Evolutionary conservation across 2,888 invertebrate species (phyloP), one percentile per base, ranked within the genome.

Genomic region (Epicampocera succincta): DNA sequence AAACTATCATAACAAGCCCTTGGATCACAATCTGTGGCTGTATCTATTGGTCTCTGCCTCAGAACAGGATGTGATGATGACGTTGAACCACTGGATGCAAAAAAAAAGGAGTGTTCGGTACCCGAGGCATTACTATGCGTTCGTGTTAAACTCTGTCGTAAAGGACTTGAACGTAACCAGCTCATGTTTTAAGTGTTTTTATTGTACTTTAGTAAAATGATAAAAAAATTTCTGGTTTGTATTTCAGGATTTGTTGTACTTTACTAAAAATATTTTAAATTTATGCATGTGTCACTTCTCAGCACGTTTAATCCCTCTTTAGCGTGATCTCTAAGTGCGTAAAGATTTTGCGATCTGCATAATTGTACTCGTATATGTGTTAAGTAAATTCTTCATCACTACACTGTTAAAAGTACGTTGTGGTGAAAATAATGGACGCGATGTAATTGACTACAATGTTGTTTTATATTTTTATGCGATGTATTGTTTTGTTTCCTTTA

Each of bases 1-100:
- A 98, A 98, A 87, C 97, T 97, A 90, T 96, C 97, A 89, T 96
- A 96, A 91, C 97, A 97, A 8, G 98, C 98, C 69, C 96, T 95
- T 0, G 97, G 96, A 91, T 97, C 97, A 86, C 95, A 95, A 88
- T 95, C 94, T 9, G 94, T 93, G 4, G 94, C 93, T 11, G 94
- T 94, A 86, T 94, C 94, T 54, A 93, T 92, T 2, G 93, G 89
- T 48, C 94, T 92, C 65, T 94, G 93, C 75, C 93, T 93, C 1
- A 88, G 60, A 21, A 83, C 71, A 4, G 84, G 19, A 71, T 78
- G 83, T 84, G 77, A 79, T 77, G 71, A 50, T 50, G 60, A 25
- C 48, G 42, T 50, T 19, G 61, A 74, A 69, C 84, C 79, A 66
- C 71, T 80, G 52, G 83, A 38, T 48, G 84, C 61, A 6, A 80